Evolutionary conservation across 1,140 invertebrate species (phyloP), one percentile per base, ranked within the genome.

Genomic region (Ips typographus): DNA sequence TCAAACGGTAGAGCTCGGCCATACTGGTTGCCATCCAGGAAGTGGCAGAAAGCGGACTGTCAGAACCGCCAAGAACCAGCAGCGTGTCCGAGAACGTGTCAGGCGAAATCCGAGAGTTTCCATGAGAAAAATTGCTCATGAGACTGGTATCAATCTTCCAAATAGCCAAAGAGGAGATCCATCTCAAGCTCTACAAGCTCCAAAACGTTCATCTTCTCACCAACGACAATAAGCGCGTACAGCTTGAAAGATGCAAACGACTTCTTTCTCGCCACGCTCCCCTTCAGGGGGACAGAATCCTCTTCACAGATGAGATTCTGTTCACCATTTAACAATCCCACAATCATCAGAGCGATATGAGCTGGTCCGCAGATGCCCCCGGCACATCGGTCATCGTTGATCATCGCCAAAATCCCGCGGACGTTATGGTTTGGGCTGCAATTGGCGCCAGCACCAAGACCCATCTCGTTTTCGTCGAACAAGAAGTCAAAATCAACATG

Each of bases 271-370:
- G 22, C 22, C 22, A 22, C 22, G 22, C 22, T 22, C 22, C 22
- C 22, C 22, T 22, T 22, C 22, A 22, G 22, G 0, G 22, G 22
- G 22, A 4, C 22, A 22, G 22, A 22, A 47, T 47, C 44, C 44
- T 47, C 44, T 47, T 47, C 44, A 47, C 44, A n/a, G 44, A 47
- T 47, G 44, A 47, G 44, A 47, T 6, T 4, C 44, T 47, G 56
- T 22, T 40, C 42, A 22, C 22, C 22, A 22, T 22, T 22, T 22
- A 22, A 22, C 22, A 22, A 22, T 22, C 22, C 22, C 22, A 43
- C 58, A 60, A 60, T 39, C 40, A 44, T 42, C 42, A 42, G 38
- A 60, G 44, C 42, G 58, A 60, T 44, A 60, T 4, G 36, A 60
- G 7, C 40, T 43, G 42, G 58, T 60, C 58, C 8, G 42, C 42